A percentile compares a stretch with the other conserved stretches of the same genome.
Conservation (phyloP, 2,797 vertebrate species). For the Platyrinchus mystaceus region DNA sequence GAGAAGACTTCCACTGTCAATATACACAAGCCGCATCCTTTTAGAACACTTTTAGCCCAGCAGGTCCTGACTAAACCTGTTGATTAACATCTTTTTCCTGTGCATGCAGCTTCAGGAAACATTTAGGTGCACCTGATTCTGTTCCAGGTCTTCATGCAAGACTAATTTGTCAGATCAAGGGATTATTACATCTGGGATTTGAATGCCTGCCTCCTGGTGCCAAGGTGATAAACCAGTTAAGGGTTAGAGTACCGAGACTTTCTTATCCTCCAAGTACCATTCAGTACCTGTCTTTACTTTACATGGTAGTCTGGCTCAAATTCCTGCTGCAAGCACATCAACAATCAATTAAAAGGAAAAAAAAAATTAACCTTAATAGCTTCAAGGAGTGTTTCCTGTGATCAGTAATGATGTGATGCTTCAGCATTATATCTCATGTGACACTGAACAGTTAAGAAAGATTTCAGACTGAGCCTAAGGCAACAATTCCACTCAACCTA, state of each 20-base stretch:
- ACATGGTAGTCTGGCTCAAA: not conserved
- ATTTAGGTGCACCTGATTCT: not conserved
- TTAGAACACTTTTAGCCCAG: not conserved
- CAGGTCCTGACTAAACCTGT: not conserved
- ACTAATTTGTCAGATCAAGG: not conserved
- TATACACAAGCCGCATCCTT: not conserved
- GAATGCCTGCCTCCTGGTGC: not conserved
- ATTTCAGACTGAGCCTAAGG: not conserved
- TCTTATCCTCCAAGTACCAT: not conserved
- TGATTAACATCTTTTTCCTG: not conserved
- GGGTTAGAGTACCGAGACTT: not conserved
- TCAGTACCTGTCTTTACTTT: not conserved
- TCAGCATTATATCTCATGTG: not conserved
- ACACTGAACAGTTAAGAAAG: not conserved
- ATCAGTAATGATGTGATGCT: not conserved
- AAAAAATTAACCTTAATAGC: not conserved
- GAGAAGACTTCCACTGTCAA: not conserved
- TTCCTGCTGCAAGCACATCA: not conserved
- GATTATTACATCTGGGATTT: not conserved
- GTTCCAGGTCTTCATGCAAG: not conserved
- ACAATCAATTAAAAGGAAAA: not conserved
- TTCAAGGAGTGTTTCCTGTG: not conserved
- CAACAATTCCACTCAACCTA: not conserved
- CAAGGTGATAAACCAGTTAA: not conserved
- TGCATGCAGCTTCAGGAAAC: not conserved